These are phyloP conservation scores for Acleris holmiana DNA, from an alignment of 2,888 invertebrate genomes.

Conservation along the genomic window DNA sequence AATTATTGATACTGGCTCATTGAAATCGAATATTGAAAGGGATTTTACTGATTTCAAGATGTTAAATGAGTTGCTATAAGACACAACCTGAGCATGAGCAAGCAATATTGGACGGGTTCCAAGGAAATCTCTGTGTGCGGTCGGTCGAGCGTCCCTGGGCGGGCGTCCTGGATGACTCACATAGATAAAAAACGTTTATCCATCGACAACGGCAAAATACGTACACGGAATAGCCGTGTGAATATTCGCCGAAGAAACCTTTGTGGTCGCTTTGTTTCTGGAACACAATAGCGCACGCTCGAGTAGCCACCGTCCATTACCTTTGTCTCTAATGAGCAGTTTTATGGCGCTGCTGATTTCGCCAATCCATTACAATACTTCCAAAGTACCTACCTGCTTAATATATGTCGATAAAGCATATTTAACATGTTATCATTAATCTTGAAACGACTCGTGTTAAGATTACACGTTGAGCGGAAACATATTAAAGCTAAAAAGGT, in stretches of 20 bases:
- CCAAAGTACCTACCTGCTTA: too few species aligned
- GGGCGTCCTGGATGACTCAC: conserved; percentile 36
- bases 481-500: too few species aligned
- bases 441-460: too few species aligned
- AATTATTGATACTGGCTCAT: conserved; percentile 28
- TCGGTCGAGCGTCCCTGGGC: conserved; percentile 40
- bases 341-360: conserved; percentile 13
- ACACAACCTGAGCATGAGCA: conserved; percentile 16
- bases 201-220: conserved; percentile 30
- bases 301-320: conserved; percentile 28
- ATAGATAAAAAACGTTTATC: conserved; percentile 33
- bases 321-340: conserved; percentile 23
- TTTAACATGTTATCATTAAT: conserved; percentile 2
- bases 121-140: conserved; percentile 63
- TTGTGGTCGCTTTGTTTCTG: conserved; percentile 34
- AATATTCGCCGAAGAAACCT: conserved; percentile 31
- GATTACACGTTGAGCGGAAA: too few species aligned
- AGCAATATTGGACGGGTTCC: conserved; percentile 62
- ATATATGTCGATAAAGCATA: too few species aligned
- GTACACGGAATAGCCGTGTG: conserved; percentile 33
- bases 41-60: conserved; percentile 15
- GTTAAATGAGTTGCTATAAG: conserved; percentile 31
- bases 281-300: conserved; percentile 31
- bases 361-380: conserved; percentile 1
- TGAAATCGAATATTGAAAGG: conserved; percentile 11